Percentiles rank a stretch among this genome's conserved stretches.
Conservation (phyloP, 2,113 vertebrate species). For the Polypterus senegalus region DNA sequence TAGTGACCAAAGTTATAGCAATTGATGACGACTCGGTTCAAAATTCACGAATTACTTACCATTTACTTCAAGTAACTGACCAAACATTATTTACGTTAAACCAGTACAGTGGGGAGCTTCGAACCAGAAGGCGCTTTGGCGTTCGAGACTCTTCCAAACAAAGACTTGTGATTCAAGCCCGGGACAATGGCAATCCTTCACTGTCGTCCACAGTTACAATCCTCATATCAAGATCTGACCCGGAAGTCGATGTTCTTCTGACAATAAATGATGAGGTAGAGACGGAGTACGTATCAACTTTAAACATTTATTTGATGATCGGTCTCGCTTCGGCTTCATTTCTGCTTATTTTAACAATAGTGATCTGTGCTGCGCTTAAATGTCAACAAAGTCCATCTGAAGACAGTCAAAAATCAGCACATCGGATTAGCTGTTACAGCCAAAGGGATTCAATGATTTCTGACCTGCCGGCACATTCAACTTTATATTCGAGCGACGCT, state of each 20-base stretch:
- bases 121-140: constrained; percentile 3
- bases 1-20: no score
- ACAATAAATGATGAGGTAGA: constrained; percentile 27
- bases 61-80: constrained; percentile 25
- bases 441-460: constrained; percentile 38
- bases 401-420: constrained; percentile 31
- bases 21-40: constrained; percentile 31
- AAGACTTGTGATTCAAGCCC: constrained; percentile 15
- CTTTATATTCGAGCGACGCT: constrained; percentile 46
- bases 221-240: constrained; percentile 23
- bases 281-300: constrained; percentile 35
- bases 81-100: constrained; percentile 20
- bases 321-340: constrained; percentile 53
- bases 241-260: constrained; percentile 32
- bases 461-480: constrained; percentile 34
- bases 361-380: constrained; percentile 44
- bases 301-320: constrained; percentile 42
- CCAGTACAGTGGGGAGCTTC: constrained; percentile 8
- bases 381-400: constrained; percentile 32
- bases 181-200: constrained; percentile 36
- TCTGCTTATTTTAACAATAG: constrained; percentile 50
- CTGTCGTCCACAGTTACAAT: constrained; percentile 44
- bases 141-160: constrained; percentile 18
- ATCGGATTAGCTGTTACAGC: constrained; percentile 43
- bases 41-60: constrained; percentile 33